Base-by-base conservation (phyloP, 2,113 vertebrate genomes). In the Oophaga pumilio region DNA sequence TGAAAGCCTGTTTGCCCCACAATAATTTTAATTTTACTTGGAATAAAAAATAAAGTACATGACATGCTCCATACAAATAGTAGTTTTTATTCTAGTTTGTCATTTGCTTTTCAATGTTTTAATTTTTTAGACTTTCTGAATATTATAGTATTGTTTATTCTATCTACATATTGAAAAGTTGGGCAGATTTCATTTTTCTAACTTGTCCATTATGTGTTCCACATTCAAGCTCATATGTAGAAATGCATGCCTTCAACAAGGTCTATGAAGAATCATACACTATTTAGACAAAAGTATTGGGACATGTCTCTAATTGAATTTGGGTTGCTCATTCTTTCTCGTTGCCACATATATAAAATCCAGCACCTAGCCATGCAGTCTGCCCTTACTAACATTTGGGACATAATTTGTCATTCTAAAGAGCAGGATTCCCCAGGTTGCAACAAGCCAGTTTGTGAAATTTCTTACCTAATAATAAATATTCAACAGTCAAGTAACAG, bases 1-100 rank as follows among this genome's bases (percentile, higher is more conserved):
- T 87, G 86, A 87, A 88, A 84, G 81, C 66, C 80, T 88, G 24
- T 88, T 88, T 84, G 87, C 87, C 81, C 87, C 87, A 84, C 73
- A 84, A 84, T 88, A 84, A 88, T 84, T 88, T 83, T 82, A 83
- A 62, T 88, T 84, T 88, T 88, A 68, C 71, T 77, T 84, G 59
- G 77, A 84, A 84, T 88, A 71, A 81, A 73, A 24, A 59, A 57
- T 76, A 82, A 87, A 73, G 53, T 73, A 81, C 69, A 66, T 73
- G 20, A 50, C 33, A 82, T 74, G 71, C 76, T 80, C 28, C n/a
- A n/a, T 74, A 15, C 82, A 52, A 64, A 49, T 17, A 76, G 64
- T 59, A 15, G 68, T 22, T 64, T 81, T 87, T 73, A 33, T 62
- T 76, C 62, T 86, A 14, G 13, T 50, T 78, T 74, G 66, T 60